Conservation (phyloP, 2,888 invertebrate species). For the Diogma glabrata region DNA sequence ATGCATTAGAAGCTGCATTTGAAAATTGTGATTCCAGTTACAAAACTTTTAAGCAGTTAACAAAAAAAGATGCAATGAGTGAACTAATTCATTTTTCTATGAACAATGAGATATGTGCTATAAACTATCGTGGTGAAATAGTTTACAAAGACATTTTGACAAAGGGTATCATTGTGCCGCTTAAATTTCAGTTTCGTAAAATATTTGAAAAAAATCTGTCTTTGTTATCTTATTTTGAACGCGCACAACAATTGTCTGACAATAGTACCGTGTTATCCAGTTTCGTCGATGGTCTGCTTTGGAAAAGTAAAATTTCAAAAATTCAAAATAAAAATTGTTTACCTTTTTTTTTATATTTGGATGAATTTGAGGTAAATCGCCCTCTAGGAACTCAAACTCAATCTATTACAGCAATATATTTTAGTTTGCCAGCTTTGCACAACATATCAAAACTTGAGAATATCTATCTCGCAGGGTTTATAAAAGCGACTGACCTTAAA, state of each 20-base stretch:
- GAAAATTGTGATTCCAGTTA: too few relatives aligned
- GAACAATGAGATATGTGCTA: not conserved
- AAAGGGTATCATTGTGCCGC: not conserved
- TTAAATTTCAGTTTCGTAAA: conserved; percentile 1
- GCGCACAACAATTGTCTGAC: too few relatives aligned
- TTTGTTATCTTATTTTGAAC: too few relatives aligned
- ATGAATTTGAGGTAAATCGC: conserved; percentile 13
- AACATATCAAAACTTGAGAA: conserved; percentile 1
- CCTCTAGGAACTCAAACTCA: conserved; percentile 13
- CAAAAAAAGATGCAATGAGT: too few relatives aligned
- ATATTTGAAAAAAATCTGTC: not conserved
- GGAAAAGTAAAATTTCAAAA: not conserved
- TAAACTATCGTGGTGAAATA: not conserved
- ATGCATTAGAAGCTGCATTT: too few relatives aligned
- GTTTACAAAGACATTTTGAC: not conserved
- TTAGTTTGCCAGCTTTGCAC: conserved; percentile 8
- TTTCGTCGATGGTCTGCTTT: not conserved
- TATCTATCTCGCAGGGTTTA: not conserved
- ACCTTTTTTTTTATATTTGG: conserved; percentile 9
- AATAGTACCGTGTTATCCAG: too few relatives aligned
- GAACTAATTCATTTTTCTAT: not conserved
- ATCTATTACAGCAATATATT: conserved; percentile 12
- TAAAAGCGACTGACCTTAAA: not conserved
- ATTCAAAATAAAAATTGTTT: not conserved
- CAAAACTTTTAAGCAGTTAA: too few relatives aligned